phyloP scores from a whole-genome alignment of 2,113 vertebrate genomes.

The Pituophis catenifer region DNA sequence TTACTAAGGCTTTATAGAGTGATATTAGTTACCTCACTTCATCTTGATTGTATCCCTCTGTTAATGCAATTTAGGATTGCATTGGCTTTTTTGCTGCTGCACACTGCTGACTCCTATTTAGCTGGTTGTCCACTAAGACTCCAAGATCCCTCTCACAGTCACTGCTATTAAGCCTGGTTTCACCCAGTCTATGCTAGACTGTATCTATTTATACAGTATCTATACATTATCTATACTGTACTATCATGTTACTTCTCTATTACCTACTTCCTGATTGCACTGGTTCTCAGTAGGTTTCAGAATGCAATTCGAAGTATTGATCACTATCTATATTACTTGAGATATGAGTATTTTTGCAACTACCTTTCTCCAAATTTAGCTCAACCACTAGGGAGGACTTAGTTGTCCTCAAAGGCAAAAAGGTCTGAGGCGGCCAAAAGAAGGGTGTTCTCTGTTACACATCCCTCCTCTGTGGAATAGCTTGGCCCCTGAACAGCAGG shows the following conservation, averaged over 20 bases:
- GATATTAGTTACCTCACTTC: too few species aligned
- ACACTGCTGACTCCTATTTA: too few species aligned
- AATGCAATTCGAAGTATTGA: not conserved
- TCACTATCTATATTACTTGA: not conserved
- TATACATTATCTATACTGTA: not conserved
- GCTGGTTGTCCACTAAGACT: too few species aligned
- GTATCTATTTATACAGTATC: too few species aligned
- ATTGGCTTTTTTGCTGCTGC: too few species aligned
- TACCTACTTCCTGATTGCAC: not conserved
- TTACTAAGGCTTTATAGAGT: too few species aligned
- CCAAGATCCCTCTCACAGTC: too few species aligned
- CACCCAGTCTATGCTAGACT: too few species aligned
- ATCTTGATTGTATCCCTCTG: too few species aligned
- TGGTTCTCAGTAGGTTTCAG: not conserved
- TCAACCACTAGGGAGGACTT: not conserved
- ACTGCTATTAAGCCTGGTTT: too few species aligned
- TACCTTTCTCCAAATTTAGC: not conserved
- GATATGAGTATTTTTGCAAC: not conserved
- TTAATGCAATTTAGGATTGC: too few species aligned
- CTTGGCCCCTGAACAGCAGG: not conserved
- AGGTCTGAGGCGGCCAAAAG: not conserved
- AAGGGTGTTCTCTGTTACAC: not conserved
- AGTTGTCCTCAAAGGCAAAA: not conserved
- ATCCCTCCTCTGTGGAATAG: not conserved
- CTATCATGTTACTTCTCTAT: not conserved